These are phyloP conservation scores for Drosophila sordidula DNA, from an alignment of 2,888 invertebrate genomes.

Conservation along the genomic window DNA sequence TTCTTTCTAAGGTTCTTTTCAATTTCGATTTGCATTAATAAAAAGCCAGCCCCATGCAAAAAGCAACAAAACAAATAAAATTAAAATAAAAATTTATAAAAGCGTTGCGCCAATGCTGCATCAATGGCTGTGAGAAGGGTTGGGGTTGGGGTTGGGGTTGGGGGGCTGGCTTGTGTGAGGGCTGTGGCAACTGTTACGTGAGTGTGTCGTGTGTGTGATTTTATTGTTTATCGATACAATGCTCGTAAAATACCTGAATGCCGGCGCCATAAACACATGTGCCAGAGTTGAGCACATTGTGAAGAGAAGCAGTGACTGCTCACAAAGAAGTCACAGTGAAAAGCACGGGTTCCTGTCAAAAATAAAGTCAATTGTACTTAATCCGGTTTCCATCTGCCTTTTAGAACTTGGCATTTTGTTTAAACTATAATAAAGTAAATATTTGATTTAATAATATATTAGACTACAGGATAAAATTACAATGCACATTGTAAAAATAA, in stretches of 20 bases:
- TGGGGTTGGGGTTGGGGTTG: not conserved
- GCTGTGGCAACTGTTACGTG: not conserved
- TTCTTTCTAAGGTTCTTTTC: conserved; percentile 52
- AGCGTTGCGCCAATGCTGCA: conserved; percentile 33
- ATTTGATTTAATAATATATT: too few species aligned
- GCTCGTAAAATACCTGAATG: conserved; percentile 72
- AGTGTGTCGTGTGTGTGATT: conserved; percentile 48
- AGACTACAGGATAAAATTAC: too few species aligned
- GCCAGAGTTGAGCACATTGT: conserved; percentile 33
- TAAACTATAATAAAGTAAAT: too few species aligned
- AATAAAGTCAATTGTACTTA: not conserved
- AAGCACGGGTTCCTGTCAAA: conserved; percentile 2
- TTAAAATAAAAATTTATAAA: conserved; percentile 68
- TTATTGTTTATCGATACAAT: conserved; percentile 76
- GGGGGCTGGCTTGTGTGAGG: conserved; percentile 5
- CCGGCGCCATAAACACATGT: conserved; percentile 43
- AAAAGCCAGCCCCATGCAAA: conserved; percentile 40
- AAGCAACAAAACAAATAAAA: conserved; percentile 69
- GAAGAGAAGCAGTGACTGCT: not conserved
- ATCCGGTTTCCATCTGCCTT: too few species aligned
- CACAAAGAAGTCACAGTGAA: not conserved
- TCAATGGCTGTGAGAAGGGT: not conserved
- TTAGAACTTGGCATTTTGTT: too few species aligned
- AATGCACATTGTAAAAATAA: too few species aligned
- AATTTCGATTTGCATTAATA: conserved; percentile 75